Conservation (phyloP, 2,888 invertebrate species). For the Athalia cordata region DNA sequence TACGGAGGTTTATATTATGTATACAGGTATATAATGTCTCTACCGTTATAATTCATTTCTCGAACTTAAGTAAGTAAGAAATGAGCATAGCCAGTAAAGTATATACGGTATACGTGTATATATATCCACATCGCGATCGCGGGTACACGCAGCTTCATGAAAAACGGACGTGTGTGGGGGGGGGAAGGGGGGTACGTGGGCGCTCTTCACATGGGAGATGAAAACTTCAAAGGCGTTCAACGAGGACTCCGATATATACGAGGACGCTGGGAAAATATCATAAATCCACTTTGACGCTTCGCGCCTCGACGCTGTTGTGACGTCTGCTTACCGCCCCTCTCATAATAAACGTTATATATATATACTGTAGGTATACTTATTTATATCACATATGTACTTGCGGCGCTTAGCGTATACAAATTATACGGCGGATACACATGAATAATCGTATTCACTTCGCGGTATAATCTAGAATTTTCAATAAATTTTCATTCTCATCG, state of each 20-base stretch:
- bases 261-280: conserved; percentile 69
- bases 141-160: not conserved
- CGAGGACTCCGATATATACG: conserved; percentile 50
- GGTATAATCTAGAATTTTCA: not conserved
- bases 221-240: conserved; percentile 39
- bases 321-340: conserved; percentile 55
- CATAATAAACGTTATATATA: conserved; percentile 65
- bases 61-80: too few species aligned
- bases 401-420: too few species aligned
- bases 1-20: conserved; percentile 48
- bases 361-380: conserved; percentile 61
- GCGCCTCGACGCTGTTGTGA: conserved; percentile 66
- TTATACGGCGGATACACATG: conserved; percentile 11
- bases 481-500: too few species aligned
- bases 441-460: not conserved
- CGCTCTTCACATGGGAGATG: not conserved
- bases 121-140: not conserved
- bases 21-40: not conserved
- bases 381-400: conserved; percentile 54
- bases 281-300: conserved; percentile 71
- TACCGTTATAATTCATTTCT: too few species aligned
- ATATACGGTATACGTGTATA: too few species aligned
- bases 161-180: too few species aligned
- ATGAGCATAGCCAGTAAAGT: too few species aligned
- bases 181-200: too few species aligned